These are phyloP conservation scores for Coelogynopora nodosa DNA, from an alignment of 2,888 invertebrate species.

Conservation along the genomic window DNA sequence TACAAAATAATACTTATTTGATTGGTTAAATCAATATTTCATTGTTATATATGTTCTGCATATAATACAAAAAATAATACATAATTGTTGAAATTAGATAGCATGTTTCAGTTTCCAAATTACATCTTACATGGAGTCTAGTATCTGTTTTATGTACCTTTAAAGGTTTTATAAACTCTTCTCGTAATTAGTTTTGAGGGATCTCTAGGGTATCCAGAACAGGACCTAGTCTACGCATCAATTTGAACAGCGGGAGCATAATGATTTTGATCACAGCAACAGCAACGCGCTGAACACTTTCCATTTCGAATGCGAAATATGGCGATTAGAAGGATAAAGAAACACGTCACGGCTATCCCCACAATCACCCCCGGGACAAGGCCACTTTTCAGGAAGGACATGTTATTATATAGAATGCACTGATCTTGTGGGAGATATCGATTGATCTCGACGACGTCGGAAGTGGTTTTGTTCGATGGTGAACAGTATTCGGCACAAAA, in stretches of 20 bases:
- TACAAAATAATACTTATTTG: too few species aligned
- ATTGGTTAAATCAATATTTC: too few species aligned
- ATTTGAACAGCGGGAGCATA: background rate
- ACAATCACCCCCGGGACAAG: background rate
- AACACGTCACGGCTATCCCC: background rate
- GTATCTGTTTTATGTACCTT: too few species aligned
- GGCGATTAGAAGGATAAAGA: background rate
- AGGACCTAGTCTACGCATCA: too few species aligned
- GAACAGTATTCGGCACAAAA: background rate
- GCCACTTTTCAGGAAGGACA: background rate
- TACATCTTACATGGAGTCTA: too few species aligned
- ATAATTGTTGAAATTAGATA: too few species aligned
- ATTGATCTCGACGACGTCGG: background rate
- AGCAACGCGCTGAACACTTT: background rate
- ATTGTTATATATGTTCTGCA: too few species aligned
- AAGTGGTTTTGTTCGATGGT: background rate
- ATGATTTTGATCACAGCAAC: background rate
- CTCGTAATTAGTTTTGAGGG: too few species aligned
- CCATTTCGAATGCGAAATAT: background rate
- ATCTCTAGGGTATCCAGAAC: too few species aligned
- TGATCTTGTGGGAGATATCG: background rate
- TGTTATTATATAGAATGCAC: background rate
- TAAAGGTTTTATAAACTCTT: too few species aligned
- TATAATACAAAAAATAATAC: too few species aligned
- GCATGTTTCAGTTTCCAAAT: too few species aligned